Evolutionary conservation across 2,113 vertebrate genomes (phyloP), one percentile per base, ranked within the genome.

Genomic region (Prinia subflava): DNA sequence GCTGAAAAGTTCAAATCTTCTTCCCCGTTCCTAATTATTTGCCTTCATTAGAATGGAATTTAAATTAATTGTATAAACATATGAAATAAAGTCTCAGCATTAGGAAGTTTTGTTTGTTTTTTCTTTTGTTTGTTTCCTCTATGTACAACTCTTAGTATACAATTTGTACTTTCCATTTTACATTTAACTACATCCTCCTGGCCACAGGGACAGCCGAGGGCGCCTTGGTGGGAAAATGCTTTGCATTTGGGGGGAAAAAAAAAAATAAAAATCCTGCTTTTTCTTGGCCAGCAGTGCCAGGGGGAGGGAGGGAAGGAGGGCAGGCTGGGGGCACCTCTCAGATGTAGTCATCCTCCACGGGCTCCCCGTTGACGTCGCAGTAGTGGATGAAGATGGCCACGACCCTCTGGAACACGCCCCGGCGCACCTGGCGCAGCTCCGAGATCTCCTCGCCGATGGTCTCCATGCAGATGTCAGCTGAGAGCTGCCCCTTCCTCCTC

Each of bases 391-490:
- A 99, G 81, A 99, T 98, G 1, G 99, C 99, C 90, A 99, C 99
- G 31, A 99, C 99, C 33, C 99, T 98, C 90, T 99, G 99, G 95
- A 99, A 99, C 15, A 99, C 98, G 1, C 99, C 99, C 25, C 94
- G 97, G 23, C 98, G 98, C 96, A 98, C 98, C 97, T 99, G 99
- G 2, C 99, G 97, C 78, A 99, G 98, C 96, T 99, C 99, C 3
- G 99, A 99, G 96, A 99, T 99, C 97, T 99, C 99, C 77, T 99
- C 99, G 8, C 99, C 99, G 37, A 99, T 99, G 18, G 99, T 99
- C 96, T 99, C 99, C 99, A 99, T 99, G 94, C 99, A 99, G 96
- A 99, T 99, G 96, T 99, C 99, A 4, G 99, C 99, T 7, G 99
- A 99, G 33, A 99, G 97, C 87, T 99, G 99, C 81, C 99, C 99